Evolutionary conservation across 2,113 vertebrate species (phyloP).

Genomic region (Platichthys flesus): DNA sequence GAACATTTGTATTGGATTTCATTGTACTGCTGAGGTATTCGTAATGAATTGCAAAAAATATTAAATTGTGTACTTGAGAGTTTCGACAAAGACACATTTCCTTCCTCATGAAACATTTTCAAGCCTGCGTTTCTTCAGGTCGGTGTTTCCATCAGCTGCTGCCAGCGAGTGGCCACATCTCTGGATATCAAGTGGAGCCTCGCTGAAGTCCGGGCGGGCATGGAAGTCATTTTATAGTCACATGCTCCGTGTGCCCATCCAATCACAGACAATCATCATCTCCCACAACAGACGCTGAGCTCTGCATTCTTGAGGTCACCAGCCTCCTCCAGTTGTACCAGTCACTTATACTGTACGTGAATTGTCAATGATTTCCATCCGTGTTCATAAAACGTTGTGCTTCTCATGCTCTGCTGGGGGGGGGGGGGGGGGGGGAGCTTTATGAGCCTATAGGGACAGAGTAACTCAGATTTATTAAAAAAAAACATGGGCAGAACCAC

Average conservation of each 20-base stretch:
- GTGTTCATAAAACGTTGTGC: neutral
- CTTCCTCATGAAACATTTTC: neutral
- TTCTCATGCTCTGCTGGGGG: neutral
- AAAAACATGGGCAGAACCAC: neutral
- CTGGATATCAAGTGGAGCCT: neutral
- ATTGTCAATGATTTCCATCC: neutral
- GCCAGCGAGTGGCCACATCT: neutral
- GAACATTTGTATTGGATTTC: neutral
- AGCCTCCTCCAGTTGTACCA: neutral
- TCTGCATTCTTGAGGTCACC: neutral
- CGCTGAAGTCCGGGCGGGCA: neutral
- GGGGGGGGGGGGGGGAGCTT: neutral
- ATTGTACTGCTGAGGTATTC: neutral
- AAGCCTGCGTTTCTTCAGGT: neutral
- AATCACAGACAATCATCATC: neutral
- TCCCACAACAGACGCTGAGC: neutral
- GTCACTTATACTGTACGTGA: neutral
- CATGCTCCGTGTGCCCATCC: neutral
- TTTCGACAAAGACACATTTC: neutral
- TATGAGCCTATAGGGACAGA: neutral
- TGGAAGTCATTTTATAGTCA: slow-evolving; percentile 2
- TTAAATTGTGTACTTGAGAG: neutral
- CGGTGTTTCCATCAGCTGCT: neutral
- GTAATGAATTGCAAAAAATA: neutral
- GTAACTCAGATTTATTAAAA: neutral